Evolutionary conservation across 2,113 vertebrate species (phyloP).

Genomic region (Speoplatyrhinus poulsoni): DNA sequence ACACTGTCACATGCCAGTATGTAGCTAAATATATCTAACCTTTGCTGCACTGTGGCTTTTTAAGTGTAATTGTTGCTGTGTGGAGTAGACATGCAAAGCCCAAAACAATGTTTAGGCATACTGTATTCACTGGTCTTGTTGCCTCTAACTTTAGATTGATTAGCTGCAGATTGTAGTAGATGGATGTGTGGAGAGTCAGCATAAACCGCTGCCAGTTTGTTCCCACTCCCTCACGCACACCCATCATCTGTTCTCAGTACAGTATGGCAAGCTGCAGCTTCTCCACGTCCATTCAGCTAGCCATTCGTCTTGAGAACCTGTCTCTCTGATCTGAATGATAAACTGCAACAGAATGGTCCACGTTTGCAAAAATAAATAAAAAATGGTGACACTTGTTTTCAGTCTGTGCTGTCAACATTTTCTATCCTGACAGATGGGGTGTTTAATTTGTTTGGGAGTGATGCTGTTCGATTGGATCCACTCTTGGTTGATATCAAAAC

Average conservation of each 20-base stretch:
- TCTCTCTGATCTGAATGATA: constrained; percentile 78
- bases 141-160: constrained; percentile 81
- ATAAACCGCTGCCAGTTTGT: constrained; percentile 77
- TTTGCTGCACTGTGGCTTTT: neutral
- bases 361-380: constrained; percentile 71
- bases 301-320: constrained; percentile 76
- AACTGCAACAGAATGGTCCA: constrained; percentile 75
- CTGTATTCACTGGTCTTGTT: constrained; percentile 60
- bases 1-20: neutral
- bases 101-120: constrained; percentile 52
- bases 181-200: constrained; percentile 81
- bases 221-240: constrained; percentile 72
- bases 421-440: constrained; percentile 72
- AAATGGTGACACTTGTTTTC: constrained; percentile 76
- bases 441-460: constrained; percentile 66
- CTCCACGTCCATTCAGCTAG: constrained; percentile 69
- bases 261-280: constrained; percentile 66
- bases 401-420: constrained; percentile 77
- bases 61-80: constrained; percentile 2
- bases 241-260: constrained; percentile 70
- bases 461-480: constrained; percentile 32
- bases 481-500: constrained; percentile 33
- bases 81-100: constrained; percentile 49
- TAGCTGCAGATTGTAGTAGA: constrained; percentile 78
- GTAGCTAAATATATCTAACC: neutral